phyloP scores from a whole-genome alignment of 2,797 vertebrate genomes.

The Lepilemur ruficaudatus region DNA sequence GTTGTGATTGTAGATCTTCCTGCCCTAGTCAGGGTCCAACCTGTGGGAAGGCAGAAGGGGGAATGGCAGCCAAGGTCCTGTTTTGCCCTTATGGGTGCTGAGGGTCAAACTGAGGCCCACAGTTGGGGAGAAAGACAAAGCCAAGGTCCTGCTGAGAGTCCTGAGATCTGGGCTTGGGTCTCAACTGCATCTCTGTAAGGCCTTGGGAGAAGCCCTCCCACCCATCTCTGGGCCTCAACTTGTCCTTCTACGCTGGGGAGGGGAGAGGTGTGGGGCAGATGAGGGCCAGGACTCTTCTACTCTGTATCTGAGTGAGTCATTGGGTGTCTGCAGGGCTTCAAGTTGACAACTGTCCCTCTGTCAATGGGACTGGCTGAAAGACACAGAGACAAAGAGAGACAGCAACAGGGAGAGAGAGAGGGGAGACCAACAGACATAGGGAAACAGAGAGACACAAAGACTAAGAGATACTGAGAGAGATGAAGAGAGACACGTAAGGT shows the following conservation, averaged over 20 bases:
- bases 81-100: background rate
- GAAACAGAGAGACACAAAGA: background rate
- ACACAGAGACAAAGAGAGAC: background rate
- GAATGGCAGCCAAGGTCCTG: background rate
- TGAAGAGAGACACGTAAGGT: background rate
- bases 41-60: conserved; percentile 23
- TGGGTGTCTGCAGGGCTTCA: background rate
- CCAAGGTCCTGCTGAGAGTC: background rate
- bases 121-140: background rate
- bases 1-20: background rate
- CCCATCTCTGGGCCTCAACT: background rate
- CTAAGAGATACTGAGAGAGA: background rate
- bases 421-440: background rate
- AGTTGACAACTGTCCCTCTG: background rate
- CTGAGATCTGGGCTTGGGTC: background rate
- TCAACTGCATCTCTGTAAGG: conserved; percentile 8
- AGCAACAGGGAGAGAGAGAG: background rate
- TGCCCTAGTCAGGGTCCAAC: background rate
- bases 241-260: background rate
- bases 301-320: background rate
- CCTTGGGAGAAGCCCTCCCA: background rate
- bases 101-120: conserved; percentile 26
- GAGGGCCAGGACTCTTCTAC: background rate
- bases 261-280: background rate
- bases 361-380: background rate